These are phyloP conservation scores for Mycalesis mineus DNA, from an alignment of 2,888 invertebrate genomes.

Conservation along the genomic window DNA sequence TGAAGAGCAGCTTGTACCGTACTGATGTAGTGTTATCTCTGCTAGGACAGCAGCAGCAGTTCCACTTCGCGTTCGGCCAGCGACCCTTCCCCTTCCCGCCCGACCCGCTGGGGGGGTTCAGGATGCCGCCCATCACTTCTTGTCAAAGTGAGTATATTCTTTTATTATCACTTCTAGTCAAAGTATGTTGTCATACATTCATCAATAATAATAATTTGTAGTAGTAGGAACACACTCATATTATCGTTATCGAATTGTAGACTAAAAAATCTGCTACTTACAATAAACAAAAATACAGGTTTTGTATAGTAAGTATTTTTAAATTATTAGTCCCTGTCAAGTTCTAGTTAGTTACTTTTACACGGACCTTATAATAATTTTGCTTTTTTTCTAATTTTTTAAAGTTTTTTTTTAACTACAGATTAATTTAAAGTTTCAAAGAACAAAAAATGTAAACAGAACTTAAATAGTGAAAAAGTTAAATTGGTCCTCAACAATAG, in stretches of 20 bases:
- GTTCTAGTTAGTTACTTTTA: too few relatives aligned
- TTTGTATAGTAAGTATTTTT: too few relatives aligned
- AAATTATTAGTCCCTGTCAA: too few relatives aligned
- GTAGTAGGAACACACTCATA: too few relatives aligned
- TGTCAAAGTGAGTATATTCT: constrained; percentile 94
- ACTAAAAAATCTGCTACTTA: too few relatives aligned
- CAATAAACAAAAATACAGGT: too few relatives aligned
- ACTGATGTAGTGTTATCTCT: constrained; percentile 90
- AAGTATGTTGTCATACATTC: not conserved
- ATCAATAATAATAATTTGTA: too few relatives aligned
- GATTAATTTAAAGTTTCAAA: not conserved
- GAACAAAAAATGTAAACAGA: not conserved
- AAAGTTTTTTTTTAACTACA: too few relatives aligned
- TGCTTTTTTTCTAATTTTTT: too few relatives aligned
- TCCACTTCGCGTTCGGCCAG: constrained; percentile 94
- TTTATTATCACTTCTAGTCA: not conserved
- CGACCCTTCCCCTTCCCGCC: constrained; percentile 92
- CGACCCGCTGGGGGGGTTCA: constrained; percentile 90
- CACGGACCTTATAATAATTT: too few relatives aligned
- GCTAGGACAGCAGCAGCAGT: constrained; percentile 97
- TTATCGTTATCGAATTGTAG: too few relatives aligned
- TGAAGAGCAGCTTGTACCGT: constrained; percentile 70
- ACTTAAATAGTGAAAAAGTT: not conserved
- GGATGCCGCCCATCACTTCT: constrained; percentile 93
- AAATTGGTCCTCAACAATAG: not conserved